A percentile compares a stretch with the other conserved stretches of the same genome.
These are phyloP conservation scores for Athalia rosae DNA, from an alignment of 2,888 invertebrate species.

Conservation along the genomic window DNA sequence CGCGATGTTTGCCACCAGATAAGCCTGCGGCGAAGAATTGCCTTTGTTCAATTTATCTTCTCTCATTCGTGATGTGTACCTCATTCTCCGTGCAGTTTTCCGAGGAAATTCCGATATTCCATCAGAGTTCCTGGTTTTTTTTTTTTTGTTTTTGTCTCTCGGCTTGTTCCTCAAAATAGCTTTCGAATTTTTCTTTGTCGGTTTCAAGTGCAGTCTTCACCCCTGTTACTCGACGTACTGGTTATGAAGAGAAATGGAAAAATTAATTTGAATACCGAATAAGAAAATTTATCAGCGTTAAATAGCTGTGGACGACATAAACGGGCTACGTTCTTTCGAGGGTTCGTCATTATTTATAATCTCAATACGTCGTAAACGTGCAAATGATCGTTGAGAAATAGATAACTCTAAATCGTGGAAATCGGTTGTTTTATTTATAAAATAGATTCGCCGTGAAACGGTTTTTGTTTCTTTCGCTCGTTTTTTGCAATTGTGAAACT, in stretches of 20 bases:
- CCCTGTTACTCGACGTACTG: neutral
- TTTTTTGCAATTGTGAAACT: too few relatives aligned
- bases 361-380: too few relatives aligned
- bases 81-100: slow-evolving; percentile 9
- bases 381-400: too few relatives aligned
- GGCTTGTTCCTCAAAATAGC: neutral
- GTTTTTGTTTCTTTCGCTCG: too few relatives aligned
- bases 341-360: too few relatives aligned
- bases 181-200: slow-evolving; percentile 6
- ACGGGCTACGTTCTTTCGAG: too few relatives aligned
- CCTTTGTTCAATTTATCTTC: slow-evolving; percentile 39
- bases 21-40: slow-evolving; percentile 18
- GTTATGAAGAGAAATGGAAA: neutral
- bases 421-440: too few relatives aligned
- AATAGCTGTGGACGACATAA: too few relatives aligned
- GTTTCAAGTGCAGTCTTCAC: neutral
- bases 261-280: too few relatives aligned
- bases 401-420: too few relatives aligned
- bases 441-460: too few relatives aligned
- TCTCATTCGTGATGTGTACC: slow-evolving; percentile 23
- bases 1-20: slow-evolving; percentile 14
- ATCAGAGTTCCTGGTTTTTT: neutral
- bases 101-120: slow-evolving; percentile 10
- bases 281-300: too few relatives aligned
- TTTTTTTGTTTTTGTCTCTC: neutral